Percentiles rank a stretch among this genome's conserved stretches.
These are phyloP conservation scores for Peromyscus aztecus DNA, from an alignment of 2,797 vertebrate species.

Conservation along the genomic window DNA sequence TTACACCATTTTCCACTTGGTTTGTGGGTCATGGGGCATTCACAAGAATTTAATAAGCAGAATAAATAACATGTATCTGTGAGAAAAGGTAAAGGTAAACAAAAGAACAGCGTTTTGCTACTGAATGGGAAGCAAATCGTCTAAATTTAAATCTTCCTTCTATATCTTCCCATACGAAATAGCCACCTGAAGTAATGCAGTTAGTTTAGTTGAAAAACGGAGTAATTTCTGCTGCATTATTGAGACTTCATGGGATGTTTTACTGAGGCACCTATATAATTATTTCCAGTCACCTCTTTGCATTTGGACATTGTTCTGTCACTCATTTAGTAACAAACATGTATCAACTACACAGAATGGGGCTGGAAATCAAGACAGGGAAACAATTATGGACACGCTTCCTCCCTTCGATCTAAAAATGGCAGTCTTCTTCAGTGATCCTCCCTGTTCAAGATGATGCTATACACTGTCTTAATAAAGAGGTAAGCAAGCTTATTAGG, in stretches of 20 bases:
- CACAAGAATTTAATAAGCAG: neutral
- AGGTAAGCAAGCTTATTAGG: constrained; percentile 9
- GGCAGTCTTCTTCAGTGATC: neutral
- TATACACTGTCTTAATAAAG: constrained; percentile 51
- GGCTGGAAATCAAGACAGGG: constrained; percentile 6
- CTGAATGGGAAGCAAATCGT: neutral
- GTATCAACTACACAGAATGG: neutral
- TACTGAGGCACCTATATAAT: neutral
- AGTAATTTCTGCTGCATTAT: constrained; percentile 3
- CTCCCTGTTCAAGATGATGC: neutral
- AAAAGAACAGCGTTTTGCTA: neutral
- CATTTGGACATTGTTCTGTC: neutral
- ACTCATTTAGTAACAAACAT: neutral
- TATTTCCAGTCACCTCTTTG: neutral
- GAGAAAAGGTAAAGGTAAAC: neutral
- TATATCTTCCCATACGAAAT: neutral
- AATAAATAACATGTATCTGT: neutral
- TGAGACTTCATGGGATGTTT: neutral
- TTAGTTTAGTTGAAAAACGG: neutral
- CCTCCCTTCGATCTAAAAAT: constrained; percentile 16
- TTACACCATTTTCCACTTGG: neutral
- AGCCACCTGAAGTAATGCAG: neutral
- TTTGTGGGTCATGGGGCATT: neutral
- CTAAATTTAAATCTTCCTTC: neutral
- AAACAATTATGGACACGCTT: neutral